Percentiles rank a stretch among this genome's conserved stretches.
Conservation (phyloP, 2,113 vertebrate genomes). For the Agapornis roseicollis region DNA sequence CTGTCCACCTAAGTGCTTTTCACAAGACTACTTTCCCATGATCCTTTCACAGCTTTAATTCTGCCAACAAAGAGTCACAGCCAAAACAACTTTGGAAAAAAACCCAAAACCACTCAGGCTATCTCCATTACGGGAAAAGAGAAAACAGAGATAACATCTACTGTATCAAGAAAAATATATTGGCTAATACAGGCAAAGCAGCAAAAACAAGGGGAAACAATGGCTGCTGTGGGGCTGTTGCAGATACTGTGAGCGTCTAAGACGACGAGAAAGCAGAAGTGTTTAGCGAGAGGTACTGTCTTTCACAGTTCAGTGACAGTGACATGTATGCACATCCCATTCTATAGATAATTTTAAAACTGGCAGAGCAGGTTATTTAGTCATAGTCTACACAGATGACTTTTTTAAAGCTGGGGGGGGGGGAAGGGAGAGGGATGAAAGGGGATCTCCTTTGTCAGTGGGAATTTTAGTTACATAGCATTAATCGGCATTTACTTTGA, state of each 20-base stretch:
- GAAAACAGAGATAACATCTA: not conserved
- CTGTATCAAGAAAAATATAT: not conserved
- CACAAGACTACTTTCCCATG: constrained; percentile 4
- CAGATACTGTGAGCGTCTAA: not conserved
- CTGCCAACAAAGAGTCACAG: not conserved
- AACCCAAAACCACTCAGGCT: not conserved
- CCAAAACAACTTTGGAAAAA: not conserved
- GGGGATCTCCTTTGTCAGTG: not conserved
- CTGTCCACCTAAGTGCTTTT: constrained; percentile 27
- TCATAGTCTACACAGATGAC: not conserved
- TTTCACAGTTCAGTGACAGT: not conserved
- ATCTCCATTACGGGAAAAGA: not conserved
- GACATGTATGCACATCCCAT: not conserved
- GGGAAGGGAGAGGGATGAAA: too few species aligned
- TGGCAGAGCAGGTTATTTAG: not conserved
- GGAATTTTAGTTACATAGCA: not conserved
- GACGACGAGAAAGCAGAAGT: not conserved
- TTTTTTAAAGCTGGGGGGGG: not conserved
- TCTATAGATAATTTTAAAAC: not conserved
- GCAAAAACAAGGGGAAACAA: not conserved
- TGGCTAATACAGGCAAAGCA: fast-evolving
- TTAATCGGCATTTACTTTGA: not conserved
- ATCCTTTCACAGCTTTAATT: not conserved
- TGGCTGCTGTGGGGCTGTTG: not conserved
- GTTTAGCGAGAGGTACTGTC: not conserved